Percentiles rank a stretch among this genome's conserved stretches.
phyloP scores from a whole-genome alignment of 2,113 vertebrate species.

The Ctenomys sociabilis region DNA sequence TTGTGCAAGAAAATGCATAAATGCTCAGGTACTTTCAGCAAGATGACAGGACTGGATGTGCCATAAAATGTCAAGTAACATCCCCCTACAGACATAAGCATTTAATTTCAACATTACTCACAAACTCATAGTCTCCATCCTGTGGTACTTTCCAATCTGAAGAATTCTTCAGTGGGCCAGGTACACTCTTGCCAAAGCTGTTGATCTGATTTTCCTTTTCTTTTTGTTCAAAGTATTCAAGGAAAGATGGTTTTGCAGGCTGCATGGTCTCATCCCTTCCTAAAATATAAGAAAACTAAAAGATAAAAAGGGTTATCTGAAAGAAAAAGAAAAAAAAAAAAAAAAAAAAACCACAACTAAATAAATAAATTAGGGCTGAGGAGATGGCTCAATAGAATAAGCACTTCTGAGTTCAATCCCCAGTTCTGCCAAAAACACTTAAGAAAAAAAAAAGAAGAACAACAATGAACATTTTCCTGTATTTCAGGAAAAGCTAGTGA shows the following conservation, averaged over 20 bases:
- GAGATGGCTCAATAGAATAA: too few relatives aligned
- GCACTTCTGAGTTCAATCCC: too few relatives aligned
- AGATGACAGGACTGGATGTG: neutral
- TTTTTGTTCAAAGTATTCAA: constrained; percentile 98
- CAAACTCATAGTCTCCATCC: constrained; percentile 94
- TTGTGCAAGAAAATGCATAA: neutral
- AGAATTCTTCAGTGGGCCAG: constrained; percentile 85
- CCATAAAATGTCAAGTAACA: neutral
- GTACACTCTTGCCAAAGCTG: constrained; percentile 87
- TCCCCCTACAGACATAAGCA: neutral
- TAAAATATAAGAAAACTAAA: constrained; percentile 81
- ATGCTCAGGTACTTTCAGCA: neutral
- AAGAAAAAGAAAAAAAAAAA: too few relatives aligned
- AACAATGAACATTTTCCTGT: neutral
- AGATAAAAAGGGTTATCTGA: neutral
- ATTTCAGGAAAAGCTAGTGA: neutral
- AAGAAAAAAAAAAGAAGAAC: too few relatives aligned
- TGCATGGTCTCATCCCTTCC: constrained; percentile 93
- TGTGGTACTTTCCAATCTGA: constrained; percentile 91
- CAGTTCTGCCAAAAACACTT: too few relatives aligned
- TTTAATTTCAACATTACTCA: constrained; percentile 86
- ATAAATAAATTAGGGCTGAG: too few relatives aligned
- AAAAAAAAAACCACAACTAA: too few relatives aligned
- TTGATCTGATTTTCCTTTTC: constrained; percentile 93
- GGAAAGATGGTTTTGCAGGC: constrained; percentile 94